Percentiles rank a stretch among this genome's conserved stretches.
Conservation (phyloP, 1,140 invertebrate species). For the Andricus grossulariae region DNA sequence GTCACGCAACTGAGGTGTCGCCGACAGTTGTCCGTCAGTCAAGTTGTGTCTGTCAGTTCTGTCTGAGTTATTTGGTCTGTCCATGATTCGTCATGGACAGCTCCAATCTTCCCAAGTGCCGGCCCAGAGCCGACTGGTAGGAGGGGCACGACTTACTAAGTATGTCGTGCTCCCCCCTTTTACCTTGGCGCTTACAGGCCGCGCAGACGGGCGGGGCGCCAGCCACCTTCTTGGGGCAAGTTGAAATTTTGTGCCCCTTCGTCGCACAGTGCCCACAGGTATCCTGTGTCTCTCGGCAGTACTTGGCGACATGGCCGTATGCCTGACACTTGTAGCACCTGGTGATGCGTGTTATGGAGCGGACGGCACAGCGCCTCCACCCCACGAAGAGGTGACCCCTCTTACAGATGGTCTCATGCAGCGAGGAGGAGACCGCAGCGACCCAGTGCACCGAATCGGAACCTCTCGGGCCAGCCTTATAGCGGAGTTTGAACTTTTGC, state of each 20-base stretch:
- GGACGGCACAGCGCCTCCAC: conserved; percentile 7
- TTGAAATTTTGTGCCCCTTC: background rate
- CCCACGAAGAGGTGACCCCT: background rate
- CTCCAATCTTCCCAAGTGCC: background rate
- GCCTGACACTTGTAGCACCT: too few relatives aligned
- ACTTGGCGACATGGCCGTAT: too few relatives aligned
- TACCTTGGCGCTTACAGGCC: too few relatives aligned
- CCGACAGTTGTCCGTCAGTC: too few relatives aligned
- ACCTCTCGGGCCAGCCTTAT: too few relatives aligned
- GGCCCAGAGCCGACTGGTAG: background rate
- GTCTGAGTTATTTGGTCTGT: too few relatives aligned
- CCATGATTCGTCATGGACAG: background rate
- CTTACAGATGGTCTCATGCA: background rate
- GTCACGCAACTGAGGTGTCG: too few relatives aligned
- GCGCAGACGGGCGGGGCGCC: too few relatives aligned
- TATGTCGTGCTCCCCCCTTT: too few relatives aligned
- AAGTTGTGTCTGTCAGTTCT: too few relatives aligned
- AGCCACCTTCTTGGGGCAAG: background rate
- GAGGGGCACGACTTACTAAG: background rate
- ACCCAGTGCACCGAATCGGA: background rate
- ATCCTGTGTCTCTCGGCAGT: too few relatives aligned
- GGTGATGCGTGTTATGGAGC: background rate
- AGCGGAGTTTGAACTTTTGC: too few relatives aligned
- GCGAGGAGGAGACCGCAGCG: background rate
- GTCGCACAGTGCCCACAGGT: background rate